Percentiles rank a stretch among this genome's conserved stretches.
Evolutionary conservation across 2,113 vertebrate genomes (phyloP).

Genomic region (Gymnocephalus cernua): DNA sequence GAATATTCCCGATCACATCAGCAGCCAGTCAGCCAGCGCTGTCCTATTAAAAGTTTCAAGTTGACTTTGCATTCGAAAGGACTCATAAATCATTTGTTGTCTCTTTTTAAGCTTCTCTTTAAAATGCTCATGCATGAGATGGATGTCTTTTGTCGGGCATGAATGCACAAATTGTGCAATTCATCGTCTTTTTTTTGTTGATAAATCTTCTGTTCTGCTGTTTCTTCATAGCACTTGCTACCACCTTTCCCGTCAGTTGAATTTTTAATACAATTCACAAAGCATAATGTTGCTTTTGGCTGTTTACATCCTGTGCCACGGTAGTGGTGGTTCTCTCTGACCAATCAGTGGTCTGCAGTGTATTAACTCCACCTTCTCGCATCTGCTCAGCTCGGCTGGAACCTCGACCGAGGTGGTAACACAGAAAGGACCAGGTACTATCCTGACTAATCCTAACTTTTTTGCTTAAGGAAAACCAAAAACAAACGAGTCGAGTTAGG

Average conservation of each 20-base stretch:
- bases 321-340: too few species aligned
- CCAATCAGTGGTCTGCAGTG: too few species aligned
- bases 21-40: conserved; percentile 36
- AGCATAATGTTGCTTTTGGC: too few species aligned
- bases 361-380: too few species aligned
- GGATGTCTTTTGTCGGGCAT: conserved; percentile 1
- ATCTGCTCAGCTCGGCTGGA: too few species aligned
- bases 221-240: conserved; percentile 5
- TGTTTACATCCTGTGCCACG: too few species aligned
- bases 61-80: conserved; percentile 39
- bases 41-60: conserved; percentile 32
- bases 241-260: neutral
- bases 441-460: too few species aligned
- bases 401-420: too few species aligned
- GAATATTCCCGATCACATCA: conserved; percentile 34
- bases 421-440: too few species aligned
- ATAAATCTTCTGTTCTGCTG: conserved; percentile 45
- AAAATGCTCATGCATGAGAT: conserved; percentile 28
- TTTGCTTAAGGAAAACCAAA: too few species aligned
- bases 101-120: conserved; percentile 9
- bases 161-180: neutral
- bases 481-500: too few species aligned
- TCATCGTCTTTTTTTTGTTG: conserved; percentile 43
- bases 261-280: too few species aligned
- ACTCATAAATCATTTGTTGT: conserved; percentile 1